Conservation (phyloP, 2,797 vertebrate species). For the Pseudomugil gertrudae region DNA sequence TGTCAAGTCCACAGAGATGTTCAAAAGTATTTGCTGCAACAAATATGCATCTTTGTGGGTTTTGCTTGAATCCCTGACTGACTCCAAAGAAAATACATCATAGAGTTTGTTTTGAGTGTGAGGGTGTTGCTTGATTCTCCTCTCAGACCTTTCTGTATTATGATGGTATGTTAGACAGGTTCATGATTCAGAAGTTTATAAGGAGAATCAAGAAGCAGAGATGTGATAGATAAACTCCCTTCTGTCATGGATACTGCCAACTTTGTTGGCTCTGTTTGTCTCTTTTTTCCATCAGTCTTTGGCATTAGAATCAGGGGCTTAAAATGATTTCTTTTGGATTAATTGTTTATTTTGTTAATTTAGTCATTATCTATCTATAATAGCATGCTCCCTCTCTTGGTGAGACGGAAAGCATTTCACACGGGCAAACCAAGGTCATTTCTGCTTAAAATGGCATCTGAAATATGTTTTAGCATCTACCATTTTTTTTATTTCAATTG, state of each 20-base stretch:
- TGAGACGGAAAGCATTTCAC: too few relatives aligned
- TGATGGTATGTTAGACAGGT: slow-evolving; percentile 39
- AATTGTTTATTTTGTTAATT: background rate
- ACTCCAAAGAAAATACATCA: slow-evolving; percentile 47
- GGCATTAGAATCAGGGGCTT: slow-evolving; percentile 12
- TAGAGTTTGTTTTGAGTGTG: slow-evolving; percentile 37
- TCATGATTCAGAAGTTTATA: slow-evolving; percentile 44
- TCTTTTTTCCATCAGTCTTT: slow-evolving; percentile 29
- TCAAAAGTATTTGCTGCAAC: slow-evolving; percentile 56
- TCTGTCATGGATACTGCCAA: slow-evolving; percentile 23
- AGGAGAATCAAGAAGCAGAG: slow-evolving; percentile 40
- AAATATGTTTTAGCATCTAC: too few relatives aligned
- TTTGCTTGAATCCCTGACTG: slow-evolving; percentile 46
- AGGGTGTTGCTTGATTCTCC: slow-evolving; percentile 46
- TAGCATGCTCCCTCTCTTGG: too few relatives aligned
- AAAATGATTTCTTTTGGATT: background rate
- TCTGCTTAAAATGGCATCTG: too few relatives aligned
- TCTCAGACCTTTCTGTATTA: slow-evolving; percentile 44
- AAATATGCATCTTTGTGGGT: slow-evolving; percentile 53
- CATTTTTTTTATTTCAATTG: background rate
- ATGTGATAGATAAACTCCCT: slow-evolving; percentile 15
- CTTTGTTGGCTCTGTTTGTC: slow-evolving; percentile 32
- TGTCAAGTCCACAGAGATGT: slow-evolving; percentile 68
- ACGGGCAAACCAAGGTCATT: too few relatives aligned
- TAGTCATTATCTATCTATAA: too few relatives aligned